These are phyloP conservation scores for Drosophila differens DNA, from an alignment of 2,888 invertebrate genomes.

Conservation along the genomic window DNA sequence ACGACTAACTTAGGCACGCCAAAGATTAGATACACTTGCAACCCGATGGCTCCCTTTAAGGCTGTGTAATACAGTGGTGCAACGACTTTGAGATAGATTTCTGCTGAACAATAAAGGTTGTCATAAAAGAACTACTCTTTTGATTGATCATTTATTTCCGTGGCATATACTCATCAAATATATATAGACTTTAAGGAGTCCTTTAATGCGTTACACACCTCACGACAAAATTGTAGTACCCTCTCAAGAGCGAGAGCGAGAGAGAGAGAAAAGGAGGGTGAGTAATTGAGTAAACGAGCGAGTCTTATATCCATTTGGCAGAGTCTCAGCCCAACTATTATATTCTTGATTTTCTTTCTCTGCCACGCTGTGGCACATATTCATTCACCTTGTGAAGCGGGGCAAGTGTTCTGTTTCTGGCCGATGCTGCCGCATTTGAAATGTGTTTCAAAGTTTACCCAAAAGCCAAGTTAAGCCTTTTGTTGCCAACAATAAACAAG, in stretches of 20 bases:
- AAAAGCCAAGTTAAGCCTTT: constrained; percentile 68
- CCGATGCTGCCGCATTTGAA: constrained; percentile 34
- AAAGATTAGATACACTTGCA: constrained; percentile 1
- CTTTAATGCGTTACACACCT: neutral
- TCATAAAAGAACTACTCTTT: neutral
- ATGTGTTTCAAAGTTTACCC: constrained; percentile 47
- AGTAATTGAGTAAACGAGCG: constrained; percentile 10
- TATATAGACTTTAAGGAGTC: neutral
- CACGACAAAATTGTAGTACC: neutral
- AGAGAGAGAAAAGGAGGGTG: neutral
- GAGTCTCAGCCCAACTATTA: constrained; percentile 60
- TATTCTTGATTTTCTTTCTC: constrained; percentile 65
- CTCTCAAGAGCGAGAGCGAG: neutral
- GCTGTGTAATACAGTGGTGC: neutral
- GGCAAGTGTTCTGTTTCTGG: constrained; percentile 10
- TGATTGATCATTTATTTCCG: neutral
- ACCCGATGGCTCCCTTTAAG: neutral
- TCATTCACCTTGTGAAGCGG: constrained; percentile 16
- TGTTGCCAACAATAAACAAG: constrained; percentile 53
- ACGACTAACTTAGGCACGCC: neutral
- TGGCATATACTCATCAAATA: neutral
- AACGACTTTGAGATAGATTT: neutral
- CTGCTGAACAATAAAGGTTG: neutral
- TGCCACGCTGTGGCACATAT: constrained; percentile 30
- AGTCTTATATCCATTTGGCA: constrained; percentile 32